Evolutionary conservation across 2,113 vertebrate species (phyloP), one percentile per base, ranked within the genome.

Genomic region (Dipodomys ordii): DNA sequence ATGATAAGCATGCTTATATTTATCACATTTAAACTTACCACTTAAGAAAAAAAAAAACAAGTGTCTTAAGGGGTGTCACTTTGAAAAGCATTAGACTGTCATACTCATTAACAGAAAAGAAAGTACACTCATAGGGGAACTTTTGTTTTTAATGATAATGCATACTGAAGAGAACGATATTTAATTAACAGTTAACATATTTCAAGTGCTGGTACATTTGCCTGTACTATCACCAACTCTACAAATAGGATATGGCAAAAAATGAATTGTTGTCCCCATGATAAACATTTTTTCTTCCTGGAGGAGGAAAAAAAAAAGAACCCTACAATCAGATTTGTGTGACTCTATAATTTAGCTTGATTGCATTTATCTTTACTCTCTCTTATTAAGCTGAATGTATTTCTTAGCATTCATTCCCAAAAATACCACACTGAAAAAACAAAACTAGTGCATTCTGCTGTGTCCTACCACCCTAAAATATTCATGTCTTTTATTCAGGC

Each of bases 161-260:
- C 94, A 95, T 86, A 97, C 88, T 94, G 82, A 90, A 88, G 94
- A 97, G 92, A 96, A 94, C 1, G 85, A 95, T 95, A 97, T 88
- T 96, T 97, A 96, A 94, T 95, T 92, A 96, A 97, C 96, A 97
- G 90, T 96, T 87, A 96, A 96, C 93, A 94, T 88, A 96, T 95
- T 94, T 97, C 95, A 96, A 96, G 76, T 88, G 90, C 94, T 94
- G 94, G 96, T 95, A 96, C 96, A 96, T 96, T 97, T 96, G 96
- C 96, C 97, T 97, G 96, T 93, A 92, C 95, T 97, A 96, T 94
- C 76, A 92, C 90, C 95, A 96, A 94, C 95, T 97, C 97, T 97
- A 97, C 96, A 97, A 96, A 96, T 97, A 97, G 97, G 97, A 97
- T 97, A 97, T 97, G 94, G 97, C 97, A 97, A 97, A 97, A 97